Evolutionary conservation across 2,888 invertebrate species (phyloP).

Genomic region (Willowsia nigromaculata): DNA sequence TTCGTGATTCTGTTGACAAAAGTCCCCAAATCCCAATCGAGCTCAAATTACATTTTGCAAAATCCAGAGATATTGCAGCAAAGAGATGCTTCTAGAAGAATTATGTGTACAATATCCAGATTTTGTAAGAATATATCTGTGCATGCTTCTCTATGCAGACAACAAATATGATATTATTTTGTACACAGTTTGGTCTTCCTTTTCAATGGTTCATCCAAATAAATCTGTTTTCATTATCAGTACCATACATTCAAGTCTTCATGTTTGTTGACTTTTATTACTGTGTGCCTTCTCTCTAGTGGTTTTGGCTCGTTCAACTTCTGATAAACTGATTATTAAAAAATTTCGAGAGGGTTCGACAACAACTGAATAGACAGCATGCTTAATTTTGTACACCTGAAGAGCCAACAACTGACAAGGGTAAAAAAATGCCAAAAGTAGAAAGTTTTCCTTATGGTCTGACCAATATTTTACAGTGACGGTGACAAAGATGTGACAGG

Average conservation of each 20-base stretch:
- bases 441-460: neutral
- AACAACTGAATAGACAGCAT: neutral
- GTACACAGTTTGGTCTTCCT: neutral
- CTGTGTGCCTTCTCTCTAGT: no score
- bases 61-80: no score
- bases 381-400: neutral
- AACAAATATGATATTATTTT: neutral
- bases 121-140: no score
- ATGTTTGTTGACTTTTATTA: no score
- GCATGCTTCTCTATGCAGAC: neutral
- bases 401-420: neutral
- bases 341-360: neutral
- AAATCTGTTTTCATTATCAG: no score
- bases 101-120: no score
- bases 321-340: no score
- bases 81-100: no score
- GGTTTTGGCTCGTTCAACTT: no score
- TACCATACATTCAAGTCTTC: no score
- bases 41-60: slow-evolving; percentile 23
- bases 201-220: neutral
- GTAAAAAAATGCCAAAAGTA: neutral
- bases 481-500: neutral
- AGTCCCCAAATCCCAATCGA: slow-evolving; percentile 20
- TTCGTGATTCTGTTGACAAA: slow-evolving; percentile 17
- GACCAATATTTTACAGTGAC: neutral